Conservation (phyloP, 2,113 vertebrate species). For the Mustelus asterias region DNA sequence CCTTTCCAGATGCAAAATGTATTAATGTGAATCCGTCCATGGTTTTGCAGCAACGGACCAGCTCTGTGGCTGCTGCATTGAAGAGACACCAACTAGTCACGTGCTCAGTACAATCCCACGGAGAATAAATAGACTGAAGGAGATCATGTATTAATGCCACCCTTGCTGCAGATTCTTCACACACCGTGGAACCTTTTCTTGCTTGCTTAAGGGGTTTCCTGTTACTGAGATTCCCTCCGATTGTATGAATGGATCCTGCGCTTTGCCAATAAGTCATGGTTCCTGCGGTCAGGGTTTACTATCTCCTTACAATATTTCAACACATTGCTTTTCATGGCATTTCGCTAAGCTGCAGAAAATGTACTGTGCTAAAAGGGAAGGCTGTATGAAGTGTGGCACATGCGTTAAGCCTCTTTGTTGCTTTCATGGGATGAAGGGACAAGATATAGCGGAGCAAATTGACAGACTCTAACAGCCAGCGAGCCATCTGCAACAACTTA, state of each 20-base stretch:
- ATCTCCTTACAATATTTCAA: not conserved
- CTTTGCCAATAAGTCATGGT: slow-evolving; percentile 15
- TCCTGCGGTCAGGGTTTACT: not conserved
- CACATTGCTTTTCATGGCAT: not conserved
- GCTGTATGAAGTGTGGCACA: not conserved
- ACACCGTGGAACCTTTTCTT: not conserved
- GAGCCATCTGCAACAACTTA: not conserved
- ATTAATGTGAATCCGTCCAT: not conserved
- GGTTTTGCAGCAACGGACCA: not conserved
- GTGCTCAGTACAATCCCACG: not conserved
- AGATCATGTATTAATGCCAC: not conserved
- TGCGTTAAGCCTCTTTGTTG: not conserved
- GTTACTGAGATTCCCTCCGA: not conserved
- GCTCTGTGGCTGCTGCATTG: not conserved
- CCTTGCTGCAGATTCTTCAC: not conserved
- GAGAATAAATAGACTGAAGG: not conserved
- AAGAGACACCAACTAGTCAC: not conserved
- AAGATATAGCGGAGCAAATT: not conserved
- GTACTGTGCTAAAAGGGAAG: not conserved
- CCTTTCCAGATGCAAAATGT: not conserved
- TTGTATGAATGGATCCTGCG: not conserved
- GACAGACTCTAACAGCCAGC: not conserved
- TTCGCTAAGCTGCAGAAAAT: not conserved
- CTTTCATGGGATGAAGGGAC: not conserved
- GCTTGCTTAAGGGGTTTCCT: not conserved